Conservation (phyloP, 2,888 invertebrate genomes). For the Desoria tigrina region DNA sequence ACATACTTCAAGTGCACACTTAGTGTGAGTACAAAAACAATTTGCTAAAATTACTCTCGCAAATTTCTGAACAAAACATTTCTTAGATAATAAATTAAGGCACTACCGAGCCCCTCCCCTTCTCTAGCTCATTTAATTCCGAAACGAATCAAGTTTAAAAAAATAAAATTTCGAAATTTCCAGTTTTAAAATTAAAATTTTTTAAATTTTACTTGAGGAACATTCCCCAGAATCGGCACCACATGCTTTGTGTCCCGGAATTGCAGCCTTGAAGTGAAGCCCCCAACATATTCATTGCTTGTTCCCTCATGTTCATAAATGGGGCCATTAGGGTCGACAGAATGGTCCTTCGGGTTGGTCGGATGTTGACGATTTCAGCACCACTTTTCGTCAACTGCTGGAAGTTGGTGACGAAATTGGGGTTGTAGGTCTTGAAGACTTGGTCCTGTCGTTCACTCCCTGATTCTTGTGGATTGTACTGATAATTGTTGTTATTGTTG, state of each 20-base stretch:
- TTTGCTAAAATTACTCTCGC: too few relatives aligned
- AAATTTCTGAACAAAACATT: too few relatives aligned
- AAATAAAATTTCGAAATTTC: too few relatives aligned
- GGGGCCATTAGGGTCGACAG: conserved; percentile 32
- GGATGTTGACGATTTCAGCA: conserved; percentile 9
- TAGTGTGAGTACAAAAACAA: too few relatives aligned
- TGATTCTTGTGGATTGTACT: too few relatives aligned
- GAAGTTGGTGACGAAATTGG: conserved; percentile 8
- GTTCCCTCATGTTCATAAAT: conserved; percentile 33
- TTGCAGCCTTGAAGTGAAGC: conserved; percentile 29
- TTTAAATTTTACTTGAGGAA: conserved; percentile 12
- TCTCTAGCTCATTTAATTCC: too few relatives aligned
- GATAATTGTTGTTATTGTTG: conserved; percentile 5
- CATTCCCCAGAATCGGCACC: conserved; percentile 38
- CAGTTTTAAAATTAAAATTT: too few relatives aligned
- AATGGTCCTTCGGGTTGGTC: conserved; percentile 19
- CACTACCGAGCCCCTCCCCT: too few relatives aligned
- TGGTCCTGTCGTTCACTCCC: neutral
- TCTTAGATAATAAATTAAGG: too few relatives aligned
- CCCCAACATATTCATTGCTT: conserved; percentile 33
- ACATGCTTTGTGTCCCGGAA: conserved; percentile 22
- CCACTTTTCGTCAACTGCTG: conserved; percentile 16
- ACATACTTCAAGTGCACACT: too few relatives aligned
- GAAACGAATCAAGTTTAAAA: too few relatives aligned
- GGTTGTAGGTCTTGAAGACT: neutral